Evolutionary conservation across 2,888 invertebrate species (phyloP).

Genomic region (Nowickia ferox): DNA sequence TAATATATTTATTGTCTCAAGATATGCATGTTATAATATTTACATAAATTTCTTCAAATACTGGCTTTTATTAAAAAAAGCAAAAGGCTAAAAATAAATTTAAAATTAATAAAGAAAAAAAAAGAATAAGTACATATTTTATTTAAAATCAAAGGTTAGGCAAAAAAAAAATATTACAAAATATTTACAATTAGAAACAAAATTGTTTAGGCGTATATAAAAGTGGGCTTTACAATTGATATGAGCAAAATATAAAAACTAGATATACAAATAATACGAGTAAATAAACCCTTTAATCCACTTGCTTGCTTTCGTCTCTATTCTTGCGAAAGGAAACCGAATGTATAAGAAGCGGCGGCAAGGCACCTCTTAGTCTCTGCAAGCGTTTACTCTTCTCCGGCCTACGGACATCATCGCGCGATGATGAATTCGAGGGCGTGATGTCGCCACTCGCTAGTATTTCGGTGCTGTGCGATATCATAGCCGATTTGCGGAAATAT

Average conservation of each 20-base stretch:
- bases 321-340: slow-evolving; percentile 81
- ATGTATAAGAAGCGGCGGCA: slow-evolving; percentile 82
- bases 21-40: neutral
- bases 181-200: slow-evolving; percentile 2
- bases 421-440: slow-evolving; percentile 74
- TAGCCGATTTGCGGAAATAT: slow-evolving; percentile 84
- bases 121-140: slow-evolving; percentile 18
- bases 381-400: slow-evolving; percentile 82
- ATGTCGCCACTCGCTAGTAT: slow-evolving; percentile 72
- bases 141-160: neutral
- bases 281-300: slow-evolving; percentile 73
- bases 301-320: slow-evolving; percentile 79
- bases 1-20: neutral
- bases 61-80: slow-evolving; percentile 7
- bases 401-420: slow-evolving; percentile 77
- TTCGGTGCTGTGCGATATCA: slow-evolving; percentile 81
- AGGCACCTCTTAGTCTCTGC: slow-evolving; percentile 80
- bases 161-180: too few relatives aligned
- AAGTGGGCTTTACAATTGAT: too few relatives aligned
- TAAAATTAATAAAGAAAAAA: neutral
- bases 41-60: slow-evolving; percentile 10
- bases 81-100: neutral
- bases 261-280: neutral
- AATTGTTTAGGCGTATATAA: too few relatives aligned
- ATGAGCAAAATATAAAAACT: too few relatives aligned